Evolutionary conservation across 2,797 vertebrate species (phyloP), one percentile per base, ranked within the genome.

Genomic region (Tarsius wallacei): DNA sequence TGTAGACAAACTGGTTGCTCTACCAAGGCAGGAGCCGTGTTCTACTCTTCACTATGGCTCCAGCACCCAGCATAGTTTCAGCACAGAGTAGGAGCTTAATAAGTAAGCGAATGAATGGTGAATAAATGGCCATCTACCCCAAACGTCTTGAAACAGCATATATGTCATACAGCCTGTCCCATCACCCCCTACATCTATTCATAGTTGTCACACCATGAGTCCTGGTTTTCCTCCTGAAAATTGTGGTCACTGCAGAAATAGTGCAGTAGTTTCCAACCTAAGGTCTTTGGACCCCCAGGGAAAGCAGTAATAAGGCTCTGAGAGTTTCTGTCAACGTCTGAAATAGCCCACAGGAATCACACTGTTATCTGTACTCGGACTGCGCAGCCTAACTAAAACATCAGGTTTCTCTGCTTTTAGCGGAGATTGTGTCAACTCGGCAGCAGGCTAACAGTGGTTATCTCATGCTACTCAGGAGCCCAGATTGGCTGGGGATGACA

Each of bases 401-500:
- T 42, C 2, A 1, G 86, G 53, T 61, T 80, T 83, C 87, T 90
- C 86, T 86, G 93, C 96, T 96, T 87, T 97, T 83, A 96, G 90
- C 96, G 9, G 49, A 57, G 76, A 82, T 81, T 19, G 19, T 91
- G 87, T 96, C 93, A 53, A 33, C 61, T 15, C 14, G 0, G 33
- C 3, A 0, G 51, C 31, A 11, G 1, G 15, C 86, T 86, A 33
- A 84, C n/a, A 1, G 74, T 71, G 70, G 85, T 89, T 96, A 89
- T 77, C 88, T 95, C 82, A 12, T 7, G 83, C 74, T 71, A 28
- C 24, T 31, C 36, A 15, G 81, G 71, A 91, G 33, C 55, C 81
- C n/a, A 90, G 96, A 97, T 90, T 96, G 95, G 94, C 95, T 95
- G 88, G 31, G 63, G 88, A 95, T 97, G 93, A 97, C 82, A 83